phyloP scores from a whole-genome alignment of 1,140 invertebrate species.

The Bombus haemorrhoidalis region DNA sequence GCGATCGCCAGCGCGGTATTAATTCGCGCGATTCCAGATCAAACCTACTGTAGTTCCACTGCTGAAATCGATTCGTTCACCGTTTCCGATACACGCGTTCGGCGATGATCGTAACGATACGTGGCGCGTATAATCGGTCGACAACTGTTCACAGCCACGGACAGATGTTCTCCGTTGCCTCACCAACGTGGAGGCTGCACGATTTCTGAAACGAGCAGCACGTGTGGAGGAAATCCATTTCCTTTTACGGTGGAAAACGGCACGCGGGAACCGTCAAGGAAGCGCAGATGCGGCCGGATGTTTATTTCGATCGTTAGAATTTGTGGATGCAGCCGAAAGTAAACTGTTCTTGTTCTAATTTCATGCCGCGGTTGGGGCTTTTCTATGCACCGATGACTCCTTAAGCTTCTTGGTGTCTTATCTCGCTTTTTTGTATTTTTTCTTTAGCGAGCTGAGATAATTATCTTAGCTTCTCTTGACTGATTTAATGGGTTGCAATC shows the following conservation, averaged over 20 bases:
- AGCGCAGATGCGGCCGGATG: constrained; percentile 66
- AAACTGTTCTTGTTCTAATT: constrained; percentile 20
- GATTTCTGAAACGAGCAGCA: constrained; percentile 75
- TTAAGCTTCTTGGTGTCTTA: neutral
- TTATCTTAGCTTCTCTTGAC: neutral
- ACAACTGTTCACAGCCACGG: constrained; percentile 62
- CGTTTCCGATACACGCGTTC: neutral
- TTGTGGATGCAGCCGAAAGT: constrained; percentile 4
- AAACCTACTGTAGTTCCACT: too few relatives aligned
- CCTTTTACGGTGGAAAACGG: constrained; percentile 74
- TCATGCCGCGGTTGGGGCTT: neutral
- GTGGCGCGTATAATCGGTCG: constrained; percentile 12
- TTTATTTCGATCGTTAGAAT: constrained; percentile 63
- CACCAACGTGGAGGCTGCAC: constrained; percentile 51
- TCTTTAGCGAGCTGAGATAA: neutral
- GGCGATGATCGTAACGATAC: constrained; percentile 1
- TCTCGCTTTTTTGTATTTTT: neutral
- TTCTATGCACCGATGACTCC: neutral
- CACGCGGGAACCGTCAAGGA: constrained; percentile 34
- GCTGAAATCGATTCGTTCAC: constrained; percentile 42
- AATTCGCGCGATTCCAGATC: constrained; percentile 23
- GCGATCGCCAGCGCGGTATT: constrained; percentile 22
- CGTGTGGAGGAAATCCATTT: constrained; percentile 81
- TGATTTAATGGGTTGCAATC: neutral
- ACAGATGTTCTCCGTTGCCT: constrained; percentile 73